Conservation (phyloP, 2,113 vertebrate species). For the Stigmatopora nigra region DNA sequence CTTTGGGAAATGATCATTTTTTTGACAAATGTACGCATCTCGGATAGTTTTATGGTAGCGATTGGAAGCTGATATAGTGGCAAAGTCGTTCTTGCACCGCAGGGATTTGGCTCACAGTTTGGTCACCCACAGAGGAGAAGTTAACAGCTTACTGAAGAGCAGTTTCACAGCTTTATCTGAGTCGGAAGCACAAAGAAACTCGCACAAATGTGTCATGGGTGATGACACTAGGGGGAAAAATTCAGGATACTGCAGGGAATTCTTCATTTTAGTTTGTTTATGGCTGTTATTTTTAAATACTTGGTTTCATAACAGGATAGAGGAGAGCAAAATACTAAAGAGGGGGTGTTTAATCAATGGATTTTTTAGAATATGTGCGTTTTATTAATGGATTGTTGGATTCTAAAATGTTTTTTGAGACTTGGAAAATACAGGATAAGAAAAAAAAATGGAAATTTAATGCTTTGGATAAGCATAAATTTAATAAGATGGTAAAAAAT, state of each 20-base stretch:
- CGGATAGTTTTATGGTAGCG: neutral
- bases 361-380: neutral
- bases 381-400: constrained; percentile 24
- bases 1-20: neutral
- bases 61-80: constrained; percentile 7
- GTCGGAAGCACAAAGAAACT: constrained; percentile 48
- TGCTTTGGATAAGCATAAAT: neutral
- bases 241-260: constrained; percentile 2
- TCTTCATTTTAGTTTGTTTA: constrained; percentile 13
- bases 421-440: constrained; percentile 7
- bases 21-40: neutral
- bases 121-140: constrained; percentile 42
- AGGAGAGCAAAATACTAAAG: neutral
- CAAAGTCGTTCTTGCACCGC: constrained; percentile 16
- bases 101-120: constrained; percentile 25
- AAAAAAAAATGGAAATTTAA: neutral
- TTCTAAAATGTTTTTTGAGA: constrained; percentile 45
- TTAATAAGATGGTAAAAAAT: no score
- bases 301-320: neutral
- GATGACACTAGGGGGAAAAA: neutral
- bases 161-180: constrained; percentile 41
- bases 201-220: constrained; percentile 28
- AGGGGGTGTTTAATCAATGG: neutral
- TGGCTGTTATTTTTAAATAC: constrained; percentile 1
- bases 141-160: constrained; percentile 8